phyloP scores from a whole-genome alignment of 1,140 invertebrate species.

The Solenopsis invicta region DNA sequence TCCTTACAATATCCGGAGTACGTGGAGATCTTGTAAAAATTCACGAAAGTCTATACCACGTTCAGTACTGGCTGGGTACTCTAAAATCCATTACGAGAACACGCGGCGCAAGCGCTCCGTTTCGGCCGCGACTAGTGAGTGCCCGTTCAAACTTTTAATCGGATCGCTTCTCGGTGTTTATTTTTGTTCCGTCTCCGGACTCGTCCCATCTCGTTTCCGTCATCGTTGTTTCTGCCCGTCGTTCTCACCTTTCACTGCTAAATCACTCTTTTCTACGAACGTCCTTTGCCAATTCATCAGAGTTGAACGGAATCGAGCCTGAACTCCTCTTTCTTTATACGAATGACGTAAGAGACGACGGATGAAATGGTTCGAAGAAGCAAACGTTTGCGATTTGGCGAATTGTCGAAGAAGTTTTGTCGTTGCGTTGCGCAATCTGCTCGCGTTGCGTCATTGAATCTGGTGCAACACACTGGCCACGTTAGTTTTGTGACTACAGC shows the following conservation, averaged over 20 bases:
- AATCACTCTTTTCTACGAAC: conserved; percentile 28
- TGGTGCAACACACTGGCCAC: not conserved
- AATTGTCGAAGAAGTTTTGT: conserved; percentile 36
- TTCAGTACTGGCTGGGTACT: conserved; percentile 73
- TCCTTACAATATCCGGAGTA: conserved; percentile 57
- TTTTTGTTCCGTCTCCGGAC: conserved; percentile 59
- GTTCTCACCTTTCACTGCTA: conserved; percentile 33
- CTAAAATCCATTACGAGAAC: conserved; percentile 84
- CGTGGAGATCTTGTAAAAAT: conserved; percentile 74
- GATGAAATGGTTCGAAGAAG: conserved; percentile 2
- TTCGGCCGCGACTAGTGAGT: conserved; percentile 61
- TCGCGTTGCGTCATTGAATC: not conserved
- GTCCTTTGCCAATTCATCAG: conserved; percentile 30
- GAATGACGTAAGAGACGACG: conserved; percentile 36
- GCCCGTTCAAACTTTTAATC: conserved; percentile 81
- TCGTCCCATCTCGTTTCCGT: not conserved
- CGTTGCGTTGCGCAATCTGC: conserved; percentile 23
- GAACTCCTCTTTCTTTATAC: conserved; percentile 31
- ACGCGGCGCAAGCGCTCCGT: conserved; percentile 70
- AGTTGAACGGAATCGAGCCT: conserved; percentile 17
- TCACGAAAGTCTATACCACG: conserved; percentile 62
- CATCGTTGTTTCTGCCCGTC: conserved; percentile 27
- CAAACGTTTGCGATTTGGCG: not conserved
- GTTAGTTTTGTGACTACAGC: not conserved
- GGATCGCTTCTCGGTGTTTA: conserved; percentile 68